Evolutionary conservation across 2,797 vertebrate species (phyloP).

Genomic region (Poecilia velifera): DNA sequence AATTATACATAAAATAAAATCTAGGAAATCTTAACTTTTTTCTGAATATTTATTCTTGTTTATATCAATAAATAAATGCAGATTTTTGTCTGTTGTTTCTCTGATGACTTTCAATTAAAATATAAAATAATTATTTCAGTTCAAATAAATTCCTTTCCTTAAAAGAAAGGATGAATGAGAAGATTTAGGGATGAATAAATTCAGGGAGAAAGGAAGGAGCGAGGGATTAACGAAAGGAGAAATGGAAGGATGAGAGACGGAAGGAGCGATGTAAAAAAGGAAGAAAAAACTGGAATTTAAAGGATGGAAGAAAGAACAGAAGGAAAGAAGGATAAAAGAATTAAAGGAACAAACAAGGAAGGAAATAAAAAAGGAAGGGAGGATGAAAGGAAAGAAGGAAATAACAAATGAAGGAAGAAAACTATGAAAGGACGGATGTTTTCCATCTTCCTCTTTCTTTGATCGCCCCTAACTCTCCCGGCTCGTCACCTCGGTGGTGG

Average conservation of each 20-base stretch:
- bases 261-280: neutral
- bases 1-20: neutral
- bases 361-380: neutral
- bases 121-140: neutral
- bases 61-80: neutral
- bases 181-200: neutral
- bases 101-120: neutral
- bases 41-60: neutral
- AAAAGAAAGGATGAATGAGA: neutral
- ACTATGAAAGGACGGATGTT: neutral
- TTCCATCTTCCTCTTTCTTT: neutral
- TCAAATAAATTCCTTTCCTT: neutral
- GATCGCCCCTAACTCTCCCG: neutral
- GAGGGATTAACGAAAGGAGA: neutral
- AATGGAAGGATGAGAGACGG: neutral
- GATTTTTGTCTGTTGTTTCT: neutral
- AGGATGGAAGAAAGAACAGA: neutral
- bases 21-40: neutral
- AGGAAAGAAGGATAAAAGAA: neutral
- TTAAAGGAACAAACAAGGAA: neutral
- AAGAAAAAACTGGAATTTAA: neutral
- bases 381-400: neutral
- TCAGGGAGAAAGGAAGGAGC: neutral
- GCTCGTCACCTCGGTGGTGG: slow-evolving; percentile 89
- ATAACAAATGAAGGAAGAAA: too few species aligned